A percentile compares a stretch with the other conserved stretches of the same genome.
phyloP scores from a whole-genome alignment of 1,140 invertebrate genomes.

The Brachionus calyciflorus region DNA sequence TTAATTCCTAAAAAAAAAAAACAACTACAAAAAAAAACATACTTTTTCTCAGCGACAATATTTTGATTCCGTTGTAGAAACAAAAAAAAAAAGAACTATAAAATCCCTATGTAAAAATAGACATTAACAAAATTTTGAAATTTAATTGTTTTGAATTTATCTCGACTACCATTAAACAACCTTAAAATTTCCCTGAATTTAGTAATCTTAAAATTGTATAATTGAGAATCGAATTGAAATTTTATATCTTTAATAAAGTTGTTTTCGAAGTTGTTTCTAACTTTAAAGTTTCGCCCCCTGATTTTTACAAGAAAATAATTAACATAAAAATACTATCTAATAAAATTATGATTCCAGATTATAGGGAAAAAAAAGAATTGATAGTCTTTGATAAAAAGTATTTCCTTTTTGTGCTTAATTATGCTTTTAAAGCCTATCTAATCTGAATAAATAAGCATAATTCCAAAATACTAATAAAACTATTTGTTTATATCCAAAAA shows the following conservation, averaged over 20 bases:
- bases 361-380: not conserved
- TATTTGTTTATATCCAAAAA: too few relatives aligned
- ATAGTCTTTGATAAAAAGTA: slow-evolving; percentile 21
- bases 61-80: not conserved
- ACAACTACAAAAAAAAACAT: too few relatives aligned
- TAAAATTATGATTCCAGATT: slow-evolving; percentile 30
- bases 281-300: too few relatives aligned
- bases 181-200: too few relatives aligned
- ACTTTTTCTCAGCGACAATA: too few relatives aligned
- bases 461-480: not conserved
- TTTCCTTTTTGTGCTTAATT: slow-evolving; percentile 2
- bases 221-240: not conserved
- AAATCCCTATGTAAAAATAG: not conserved
- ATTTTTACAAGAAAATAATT: slow-evolving; percentile 25
- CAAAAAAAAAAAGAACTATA: not conserved
- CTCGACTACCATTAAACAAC: too few relatives aligned
- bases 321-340: slow-evolving; percentile 22
- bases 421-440: slow-evolving; percentile 19
- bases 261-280: not conserved
- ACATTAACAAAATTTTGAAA: too few relatives aligned
- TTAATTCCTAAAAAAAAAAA: not conserved
- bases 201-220: too few relatives aligned
- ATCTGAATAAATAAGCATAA: slow-evolving; percentile 43
- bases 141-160: too few relatives aligned
- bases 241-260: not conserved